Percentiles rank a stretch among this genome's conserved stretches.
Conservation (phyloP, 2,113 vertebrate genomes). For the Sebastes schlegelii region DNA sequence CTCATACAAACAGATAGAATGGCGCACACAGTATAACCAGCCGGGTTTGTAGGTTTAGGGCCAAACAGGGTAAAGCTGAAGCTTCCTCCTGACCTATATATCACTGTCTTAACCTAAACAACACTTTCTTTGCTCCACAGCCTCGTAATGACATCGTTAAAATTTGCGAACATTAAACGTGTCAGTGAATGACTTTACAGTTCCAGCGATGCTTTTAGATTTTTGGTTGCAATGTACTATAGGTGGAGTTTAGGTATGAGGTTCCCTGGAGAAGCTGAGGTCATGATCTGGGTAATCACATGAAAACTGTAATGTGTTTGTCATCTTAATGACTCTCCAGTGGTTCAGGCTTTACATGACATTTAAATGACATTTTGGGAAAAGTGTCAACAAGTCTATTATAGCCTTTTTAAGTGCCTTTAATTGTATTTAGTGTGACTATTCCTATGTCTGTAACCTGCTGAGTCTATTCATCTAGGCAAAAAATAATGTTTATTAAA, state of each 20-base stretch:
- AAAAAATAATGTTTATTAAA: too few relatives aligned
- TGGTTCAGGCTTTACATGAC: slow-evolving; percentile 28
- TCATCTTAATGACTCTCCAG: slow-evolving; percentile 13
- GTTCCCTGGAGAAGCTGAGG: neutral
- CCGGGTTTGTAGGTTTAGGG: slow-evolving; percentile 16
- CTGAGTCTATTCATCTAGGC: too few relatives aligned
- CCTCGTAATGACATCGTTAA: neutral
- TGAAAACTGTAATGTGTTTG: neutral
- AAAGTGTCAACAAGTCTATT: too few relatives aligned
- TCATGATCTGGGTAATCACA: neutral
- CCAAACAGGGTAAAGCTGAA: slow-evolving; percentile 16
- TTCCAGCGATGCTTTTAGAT: neutral
- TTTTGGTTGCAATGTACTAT: neutral
- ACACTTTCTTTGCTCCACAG: neutral
- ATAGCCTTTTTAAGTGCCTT: too few relatives aligned
- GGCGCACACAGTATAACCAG: slow-evolving; percentile 12
- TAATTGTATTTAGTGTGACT: too few relatives aligned
- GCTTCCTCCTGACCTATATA: slow-evolving; percentile 14
- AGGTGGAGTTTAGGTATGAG: too few relatives aligned
- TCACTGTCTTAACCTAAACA: neutral
- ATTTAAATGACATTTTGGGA: too few relatives aligned
- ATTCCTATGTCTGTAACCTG: too few relatives aligned
- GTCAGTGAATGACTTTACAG: neutral
- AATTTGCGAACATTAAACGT: neutral
- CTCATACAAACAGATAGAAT: slow-evolving; percentile 34